Evolutionary conservation across 1,140 invertebrate genomes (phyloP).

Genomic region (Ganaspis sp.): DNA sequence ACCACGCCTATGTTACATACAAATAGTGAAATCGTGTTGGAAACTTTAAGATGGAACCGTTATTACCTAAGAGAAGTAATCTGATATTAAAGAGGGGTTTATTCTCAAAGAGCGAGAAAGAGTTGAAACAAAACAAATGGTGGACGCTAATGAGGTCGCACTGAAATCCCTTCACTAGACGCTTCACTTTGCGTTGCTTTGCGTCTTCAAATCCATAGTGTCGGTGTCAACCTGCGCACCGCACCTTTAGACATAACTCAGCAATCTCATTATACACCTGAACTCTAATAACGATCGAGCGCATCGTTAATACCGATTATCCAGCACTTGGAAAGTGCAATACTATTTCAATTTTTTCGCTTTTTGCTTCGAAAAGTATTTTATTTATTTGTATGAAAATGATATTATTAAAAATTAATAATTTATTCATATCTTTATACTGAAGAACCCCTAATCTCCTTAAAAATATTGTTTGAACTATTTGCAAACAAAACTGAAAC

Average conservation of each 20-base stretch:
- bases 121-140: conserved; percentile 49
- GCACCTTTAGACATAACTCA: conserved; percentile 24
- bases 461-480: too few species aligned
- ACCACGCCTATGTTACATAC: conserved; percentile 11
- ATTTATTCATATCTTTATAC: too few species aligned
- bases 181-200: conserved; percentile 20
- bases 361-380: too few species aligned
- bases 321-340: background rate
- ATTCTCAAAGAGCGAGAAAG: conserved; percentile 17
- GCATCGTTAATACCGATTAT: conserved; percentile 13
- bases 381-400: too few species aligned
- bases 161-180: conserved; percentile 47
- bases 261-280: conserved; percentile 27
- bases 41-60: background rate
- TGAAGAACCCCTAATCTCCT: too few species aligned
- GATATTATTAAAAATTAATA: too few species aligned
- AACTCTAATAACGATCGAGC: background rate
- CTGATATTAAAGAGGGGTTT: conserved; percentile 50
- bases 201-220: conserved; percentile 14
- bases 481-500: too few species aligned
- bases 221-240: conserved; percentile 4
- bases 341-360: background rate
- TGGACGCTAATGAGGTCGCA: conserved; percentile 52
- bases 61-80: conserved; percentile 35
- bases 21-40: background rate